Evolutionary conservation across 2,113 vertebrate species (phyloP).

Genomic region (Psittacara wagleri): DNA sequence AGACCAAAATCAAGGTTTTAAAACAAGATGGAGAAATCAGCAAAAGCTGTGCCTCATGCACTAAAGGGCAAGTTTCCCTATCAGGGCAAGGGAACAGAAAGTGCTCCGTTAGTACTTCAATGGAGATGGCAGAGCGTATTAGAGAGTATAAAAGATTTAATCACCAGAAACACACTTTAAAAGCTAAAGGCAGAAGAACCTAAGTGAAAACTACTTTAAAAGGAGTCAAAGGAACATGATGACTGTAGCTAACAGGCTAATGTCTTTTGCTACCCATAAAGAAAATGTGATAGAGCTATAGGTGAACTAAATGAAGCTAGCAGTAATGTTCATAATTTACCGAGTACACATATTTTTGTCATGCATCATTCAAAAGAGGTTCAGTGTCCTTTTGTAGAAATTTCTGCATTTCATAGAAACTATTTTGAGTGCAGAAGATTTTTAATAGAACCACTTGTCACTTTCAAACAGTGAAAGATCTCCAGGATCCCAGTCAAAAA

Average conservation of each 20-base stretch:
- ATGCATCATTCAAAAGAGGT: not conserved
- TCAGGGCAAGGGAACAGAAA: not conserved
- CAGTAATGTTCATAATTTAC: not conserved
- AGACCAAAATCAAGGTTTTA: not conserved
- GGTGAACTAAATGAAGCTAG: not conserved
- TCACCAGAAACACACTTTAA: not conserved
- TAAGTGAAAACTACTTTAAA: constrained; percentile 24
- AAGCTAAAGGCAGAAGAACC: not conserved
- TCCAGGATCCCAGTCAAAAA: not conserved
- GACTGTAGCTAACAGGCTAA: not conserved
- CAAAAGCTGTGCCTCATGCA: not conserved
- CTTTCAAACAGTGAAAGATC: not conserved
- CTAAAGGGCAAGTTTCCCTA: not conserved
- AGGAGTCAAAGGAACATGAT: not conserved
- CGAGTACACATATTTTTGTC: not conserved
- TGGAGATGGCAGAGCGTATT: not conserved
- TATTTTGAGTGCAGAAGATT: not conserved
- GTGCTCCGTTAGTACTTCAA: not conserved
- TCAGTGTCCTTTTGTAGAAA: not conserved
- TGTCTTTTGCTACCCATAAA: not conserved
- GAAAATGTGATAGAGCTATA: not conserved
- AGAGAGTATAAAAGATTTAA: not conserved
- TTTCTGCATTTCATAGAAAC: not conserved
- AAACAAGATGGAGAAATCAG: not conserved
- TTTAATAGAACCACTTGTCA: constrained; percentile 20